Base-by-base conservation (phyloP, 2,888 invertebrate genomes). In the Torymus tubicola region DNA sequence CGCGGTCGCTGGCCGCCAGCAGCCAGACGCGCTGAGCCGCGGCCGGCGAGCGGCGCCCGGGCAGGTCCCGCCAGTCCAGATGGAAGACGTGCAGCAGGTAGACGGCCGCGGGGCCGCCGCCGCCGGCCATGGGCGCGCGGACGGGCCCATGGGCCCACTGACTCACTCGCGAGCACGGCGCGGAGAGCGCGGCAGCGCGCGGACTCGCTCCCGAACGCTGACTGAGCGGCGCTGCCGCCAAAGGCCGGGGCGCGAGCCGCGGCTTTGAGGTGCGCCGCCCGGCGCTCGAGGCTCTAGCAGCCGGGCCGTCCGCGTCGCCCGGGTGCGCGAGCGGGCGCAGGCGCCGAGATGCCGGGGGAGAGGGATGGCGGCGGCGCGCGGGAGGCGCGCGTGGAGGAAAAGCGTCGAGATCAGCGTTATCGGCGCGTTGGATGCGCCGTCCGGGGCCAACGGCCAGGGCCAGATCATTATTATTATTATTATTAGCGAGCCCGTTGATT, bases 1-100 rank as follows among this genome's bases (percentile, higher is more conserved):
- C 90, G 74, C 90, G 89, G 86, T 92, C 91, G 2, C 91, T 91
- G 1, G 92, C 92, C 82, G 91, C 91, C 74, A 92, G 87, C 67
- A 92, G 88, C 91, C 89, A 90, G 61, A 88, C 86, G 75, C 88
- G 83, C 73, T 89, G 88, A 14, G 84, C 82, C 11, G 82, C 81
- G 11, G 42, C 50, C 64, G 10, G 42, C 13, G n/a, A 12, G 18
- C 60, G 55, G 0, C 5, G 80, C 21, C 88, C 90, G 0, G 91
- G 91, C 53, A 92, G 83, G 78, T 90, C 90, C 76, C 90, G 90
- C 91, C 91, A 91, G 84, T 91, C 91, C 63, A 92, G 86, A 73
- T 89, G 90, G 70, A 90, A 89, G 57, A 90, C 89, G 84, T 91
- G 90, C 13, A 90, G 91, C 64, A 90, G 86, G 84, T 92, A 92